Conservation (phyloP, 2,888 invertebrate genomes). For the Furcula furcula region DNA sequence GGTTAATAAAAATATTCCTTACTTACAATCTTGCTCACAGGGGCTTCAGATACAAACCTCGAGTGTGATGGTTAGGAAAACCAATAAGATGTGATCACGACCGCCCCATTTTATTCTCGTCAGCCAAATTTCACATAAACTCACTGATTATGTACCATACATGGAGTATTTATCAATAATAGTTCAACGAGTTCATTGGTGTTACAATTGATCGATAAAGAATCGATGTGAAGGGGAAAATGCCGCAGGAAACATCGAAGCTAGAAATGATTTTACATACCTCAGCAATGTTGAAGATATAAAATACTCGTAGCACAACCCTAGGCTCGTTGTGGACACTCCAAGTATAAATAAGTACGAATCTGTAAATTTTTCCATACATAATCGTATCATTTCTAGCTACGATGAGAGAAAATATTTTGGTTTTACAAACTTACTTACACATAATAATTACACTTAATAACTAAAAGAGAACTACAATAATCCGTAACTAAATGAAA, state of each 20-base stretch:
- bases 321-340: not conserved
- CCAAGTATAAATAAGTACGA: not conserved
- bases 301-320: not conserved
- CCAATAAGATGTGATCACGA: conserved; percentile 34
- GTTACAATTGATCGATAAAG: conserved; percentile 10
- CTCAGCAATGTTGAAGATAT: not conserved
- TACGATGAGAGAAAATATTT: conserved; percentile 25
- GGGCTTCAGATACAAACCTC: no score
- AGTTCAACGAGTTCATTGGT: conserved; percentile 6
- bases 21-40: conserved; percentile 7
- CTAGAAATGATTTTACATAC: conserved; percentile 16
- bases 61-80: conserved; percentile 20
- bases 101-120: conserved; percentile 39
- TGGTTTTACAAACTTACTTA: conserved; percentile 26
- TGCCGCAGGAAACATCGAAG: conserved; percentile 16
- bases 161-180: not conserved
- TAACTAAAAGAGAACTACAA: conserved; percentile 25
- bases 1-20: conserved; percentile 1
- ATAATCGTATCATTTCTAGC: conserved; percentile 19
- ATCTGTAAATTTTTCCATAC: no score
- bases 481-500: conserved; percentile 21
- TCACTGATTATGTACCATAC: not conserved
- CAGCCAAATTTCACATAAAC: conserved; percentile 22
- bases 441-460: conserved; percentile 27
- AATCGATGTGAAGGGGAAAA: conserved; percentile 12